Base-by-base conservation (phyloP, 1,140 invertebrate genomes). In the Hestina assimilis region DNA sequence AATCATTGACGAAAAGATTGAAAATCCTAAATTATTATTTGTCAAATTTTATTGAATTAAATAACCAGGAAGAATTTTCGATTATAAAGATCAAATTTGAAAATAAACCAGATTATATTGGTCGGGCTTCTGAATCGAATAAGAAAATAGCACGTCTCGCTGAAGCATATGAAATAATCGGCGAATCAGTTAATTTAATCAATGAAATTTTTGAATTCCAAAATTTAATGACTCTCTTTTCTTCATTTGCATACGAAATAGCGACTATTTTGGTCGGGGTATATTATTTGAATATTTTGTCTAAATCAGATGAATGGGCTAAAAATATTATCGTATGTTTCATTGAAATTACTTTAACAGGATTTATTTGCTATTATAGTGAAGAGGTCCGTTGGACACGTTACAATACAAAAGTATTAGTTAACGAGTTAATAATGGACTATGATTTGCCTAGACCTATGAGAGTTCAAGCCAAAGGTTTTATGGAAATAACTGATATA, bases 141-240 rank as follows among this genome's bases (percentile, higher is more conserved):
- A 43, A 40, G 48, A 11, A 68, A 67, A 8, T 69, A 17, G 45
- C 14, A 50, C 21, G 14, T 19, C n/a, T 83, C 14, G 59, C 67
- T 9, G 42, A 38, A 6, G 71, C 59, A 2, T 83, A 75, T 31
- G 60, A 74, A 14, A 23, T 51, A 1, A 70, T 83, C 21, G 75
- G 70, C 0, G 69, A 69, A 42, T 58, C 67, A 35, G 68, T 66
- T 19, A 35, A 6, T 8, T 48, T 71, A 9, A 59, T 75, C 8
- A 81, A 79, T 43, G 55, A 75, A n/a, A 43, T 72, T 0, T 81
- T 69, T 19, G 72, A 76, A 33, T 75, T 65, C 21, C 67, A 73
- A 54, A 71, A 77, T 4, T 72, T 79, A 20, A 70, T 79, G 66
- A 67, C 65, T 6, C 48, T 81, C 0, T 58, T 72, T 20, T 69